Conservation (phyloP, 2,888 invertebrate species). For the Habroteleia sp. region DNA sequence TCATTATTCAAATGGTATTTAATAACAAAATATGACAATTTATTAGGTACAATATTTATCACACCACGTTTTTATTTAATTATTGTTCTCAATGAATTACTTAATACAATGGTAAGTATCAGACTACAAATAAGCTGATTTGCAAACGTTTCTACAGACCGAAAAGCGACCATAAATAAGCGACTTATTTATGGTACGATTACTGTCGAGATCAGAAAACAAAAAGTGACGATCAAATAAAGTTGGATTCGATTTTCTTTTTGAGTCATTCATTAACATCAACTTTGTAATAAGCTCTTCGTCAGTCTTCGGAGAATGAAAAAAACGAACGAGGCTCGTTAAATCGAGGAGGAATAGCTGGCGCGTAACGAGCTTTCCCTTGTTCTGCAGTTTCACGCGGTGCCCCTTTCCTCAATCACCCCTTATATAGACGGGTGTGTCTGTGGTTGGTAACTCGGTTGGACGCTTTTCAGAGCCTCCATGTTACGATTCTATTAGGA, state of each 20-base stretch:
- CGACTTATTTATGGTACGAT: too few relatives aligned
- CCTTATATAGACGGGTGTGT: constrained; percentile 42
- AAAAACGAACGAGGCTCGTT: constrained; percentile 33
- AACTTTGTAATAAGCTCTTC: constrained; percentile 30
- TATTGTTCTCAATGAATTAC: too few relatives aligned
- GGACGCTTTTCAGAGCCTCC: constrained; percentile 63
- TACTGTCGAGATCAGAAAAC: too few relatives aligned
- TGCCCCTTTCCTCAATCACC: constrained; percentile 56
- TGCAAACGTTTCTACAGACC: too few relatives aligned
- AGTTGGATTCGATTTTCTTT: constrained; percentile 39
- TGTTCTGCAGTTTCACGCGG: constrained; percentile 57
- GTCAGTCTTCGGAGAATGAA: constrained; percentile 24
- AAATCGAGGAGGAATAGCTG: constrained; percentile 57
- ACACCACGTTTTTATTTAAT: too few relatives aligned
- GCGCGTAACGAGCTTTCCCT: constrained; percentile 60
- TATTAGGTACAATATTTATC: too few relatives aligned
- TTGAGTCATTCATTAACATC: constrained; percentile 28
- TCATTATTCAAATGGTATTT: too few relatives aligned
- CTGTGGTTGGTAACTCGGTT: constrained; percentile 62
- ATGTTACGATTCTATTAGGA: constrained; percentile 70
- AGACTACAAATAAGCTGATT: too few relatives aligned
- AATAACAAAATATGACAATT: too few relatives aligned
- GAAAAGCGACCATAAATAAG: too few relatives aligned
- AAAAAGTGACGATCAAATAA: constrained; percentile 15
- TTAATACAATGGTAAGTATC: too few relatives aligned